phyloP scores from a whole-genome alignment of 2,113 vertebrate species.

The Alethe diademata region DNA sequence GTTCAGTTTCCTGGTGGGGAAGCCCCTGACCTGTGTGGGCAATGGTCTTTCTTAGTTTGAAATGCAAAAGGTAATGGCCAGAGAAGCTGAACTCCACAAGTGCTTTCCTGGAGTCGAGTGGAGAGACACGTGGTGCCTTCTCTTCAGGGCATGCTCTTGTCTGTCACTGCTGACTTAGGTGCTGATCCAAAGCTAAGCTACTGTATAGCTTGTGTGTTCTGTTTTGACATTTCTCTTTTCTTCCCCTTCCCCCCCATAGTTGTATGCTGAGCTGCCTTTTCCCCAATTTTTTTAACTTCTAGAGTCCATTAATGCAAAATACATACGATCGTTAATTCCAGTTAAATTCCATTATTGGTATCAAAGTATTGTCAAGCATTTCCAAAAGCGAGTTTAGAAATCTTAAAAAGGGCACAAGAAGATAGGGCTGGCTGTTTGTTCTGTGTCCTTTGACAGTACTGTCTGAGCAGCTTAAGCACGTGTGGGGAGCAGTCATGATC shows the following conservation, averaged over 20 bases:
- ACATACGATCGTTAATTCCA: neutral
- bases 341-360: neutral
- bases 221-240: neutral
- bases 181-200: neutral
- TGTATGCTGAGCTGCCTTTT: neutral
- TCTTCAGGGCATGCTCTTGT: neutral
- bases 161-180: neutral
- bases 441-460: constrained; percentile 41
- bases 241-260: accelerated
- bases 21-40: neutral
- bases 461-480: constrained; percentile 48
- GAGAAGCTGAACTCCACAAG: neutral
- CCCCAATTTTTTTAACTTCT: neutral
- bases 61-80: neutral
- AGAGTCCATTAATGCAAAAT: neutral
- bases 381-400: neutral
- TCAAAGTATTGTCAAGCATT: neutral
- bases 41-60: neutral
- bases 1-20: neutral
- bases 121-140: neutral
- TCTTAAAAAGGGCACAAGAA: neutral
- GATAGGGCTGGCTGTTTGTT: neutral
- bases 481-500: constrained; percentile 44
- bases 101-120: neutral
- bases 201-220: neutral